These are phyloP conservation scores for Himalopsyche phryganea DNA, from an alignment of 1,140 invertebrate species.

Conservation along the genomic window DNA sequence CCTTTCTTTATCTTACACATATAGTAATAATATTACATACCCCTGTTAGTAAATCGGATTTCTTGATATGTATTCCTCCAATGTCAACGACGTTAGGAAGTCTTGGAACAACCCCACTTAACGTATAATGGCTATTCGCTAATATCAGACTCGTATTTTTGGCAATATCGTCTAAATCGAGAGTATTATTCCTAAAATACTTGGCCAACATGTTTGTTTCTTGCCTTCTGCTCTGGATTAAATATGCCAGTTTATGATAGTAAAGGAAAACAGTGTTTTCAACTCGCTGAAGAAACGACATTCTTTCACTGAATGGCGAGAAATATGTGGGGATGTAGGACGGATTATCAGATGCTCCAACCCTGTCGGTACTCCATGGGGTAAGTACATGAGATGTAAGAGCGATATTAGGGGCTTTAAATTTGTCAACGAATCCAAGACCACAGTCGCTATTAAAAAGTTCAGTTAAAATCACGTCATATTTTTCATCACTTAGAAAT, in stretches of 20 bases:
- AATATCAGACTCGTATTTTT: slow-evolving; percentile 56
- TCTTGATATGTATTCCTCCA: slow-evolving; percentile 53
- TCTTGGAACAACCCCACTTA: slow-evolving; percentile 47
- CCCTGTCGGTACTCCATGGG: slow-evolving; percentile 57
- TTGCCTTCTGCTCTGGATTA: slow-evolving; percentile 48
- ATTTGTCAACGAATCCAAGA: slow-evolving; percentile 54
- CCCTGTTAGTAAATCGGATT: slow-evolving; percentile 42
- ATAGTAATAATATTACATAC: slow-evolving; percentile 43
- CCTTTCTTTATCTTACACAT: too few species aligned
- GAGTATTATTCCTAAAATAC: slow-evolving; percentile 54
- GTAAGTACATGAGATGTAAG: slow-evolving; percentile 59
- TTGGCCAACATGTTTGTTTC: slow-evolving; percentile 53
- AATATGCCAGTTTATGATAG: slow-evolving; percentile 49
- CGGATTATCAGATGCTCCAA: slow-evolving; percentile 56
- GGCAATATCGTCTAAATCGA: slow-evolving; percentile 54
- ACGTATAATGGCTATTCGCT: slow-evolving; percentile 57
- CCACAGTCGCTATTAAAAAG: slow-evolving; percentile 62
- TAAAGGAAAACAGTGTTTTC: slow-evolving; percentile 52
- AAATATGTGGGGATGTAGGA: slow-evolving; percentile 56
- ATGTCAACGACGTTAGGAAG: slow-evolving; percentile 60
- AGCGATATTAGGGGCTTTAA: slow-evolving; percentile 55
- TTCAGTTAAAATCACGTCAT: slow-evolving; percentile 60
- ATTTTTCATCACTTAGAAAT: slow-evolving; percentile 45
- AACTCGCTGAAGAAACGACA: slow-evolving; percentile 55
- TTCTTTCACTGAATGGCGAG: slow-evolving; percentile 45